phyloP scores from a whole-genome alignment of 2,888 invertebrate genomes.

The Ectemnius cavifrons region DNA sequence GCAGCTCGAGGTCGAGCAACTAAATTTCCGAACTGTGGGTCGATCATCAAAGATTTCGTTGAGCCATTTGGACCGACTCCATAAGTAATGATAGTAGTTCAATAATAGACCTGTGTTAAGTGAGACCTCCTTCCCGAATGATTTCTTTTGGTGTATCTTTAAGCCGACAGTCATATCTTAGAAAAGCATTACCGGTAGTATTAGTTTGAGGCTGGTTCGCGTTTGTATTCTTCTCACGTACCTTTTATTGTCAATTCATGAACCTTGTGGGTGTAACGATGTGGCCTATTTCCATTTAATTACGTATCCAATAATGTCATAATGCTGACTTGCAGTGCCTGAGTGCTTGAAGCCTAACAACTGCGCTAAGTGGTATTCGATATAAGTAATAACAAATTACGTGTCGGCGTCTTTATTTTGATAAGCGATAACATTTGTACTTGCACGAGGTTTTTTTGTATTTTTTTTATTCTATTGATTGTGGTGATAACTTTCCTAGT shows the following conservation, averaged over 20 bases:
- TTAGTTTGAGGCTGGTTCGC: constrained; percentile 26
- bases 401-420: no score
- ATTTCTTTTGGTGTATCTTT: no score
- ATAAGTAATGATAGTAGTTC: constrained; percentile 3
- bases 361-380: no score
- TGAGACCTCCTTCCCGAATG: no score
- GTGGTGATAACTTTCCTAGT: no score
- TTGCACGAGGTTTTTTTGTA: constrained; percentile 18
- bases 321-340: neutral
- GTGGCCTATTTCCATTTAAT: constrained; percentile 38
- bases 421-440: neutral
- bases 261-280: constrained; percentile 7
- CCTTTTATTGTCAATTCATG: constrained; percentile 38
- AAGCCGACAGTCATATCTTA: no score
- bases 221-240: constrained; percentile 30
- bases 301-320: constrained; percentile 3
- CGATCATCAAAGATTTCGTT: constrained; percentile 8
- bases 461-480: no score
- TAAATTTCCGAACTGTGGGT: constrained; percentile 41
- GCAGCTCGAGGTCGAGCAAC: constrained; percentile 43
- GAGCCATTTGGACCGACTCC: constrained; percentile 9
- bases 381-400: no score
- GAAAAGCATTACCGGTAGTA: constrained; percentile 2
- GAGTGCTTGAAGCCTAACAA: no score
- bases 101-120: no score